Percentiles rank a stretch among this genome's conserved stretches.
Conservation (phyloP, 1,140 invertebrate genomes). For the Panagrolaimus sp. region DNA sequence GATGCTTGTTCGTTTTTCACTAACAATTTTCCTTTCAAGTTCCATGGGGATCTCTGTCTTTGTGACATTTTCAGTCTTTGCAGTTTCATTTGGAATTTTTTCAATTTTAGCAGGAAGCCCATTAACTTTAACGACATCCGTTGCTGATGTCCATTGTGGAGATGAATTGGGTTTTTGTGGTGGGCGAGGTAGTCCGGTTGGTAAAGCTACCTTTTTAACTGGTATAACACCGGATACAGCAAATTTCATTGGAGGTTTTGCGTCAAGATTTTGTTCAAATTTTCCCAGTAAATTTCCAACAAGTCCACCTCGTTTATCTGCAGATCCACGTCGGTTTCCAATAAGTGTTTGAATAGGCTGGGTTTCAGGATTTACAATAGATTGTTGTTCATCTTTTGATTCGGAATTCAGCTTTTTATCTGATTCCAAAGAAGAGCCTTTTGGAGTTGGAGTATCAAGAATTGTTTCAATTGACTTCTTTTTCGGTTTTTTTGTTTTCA, state of each 20-base stretch:
- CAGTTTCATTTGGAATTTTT: background rate
- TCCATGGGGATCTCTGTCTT: conserved; percentile 8
- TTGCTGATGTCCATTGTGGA: background rate
- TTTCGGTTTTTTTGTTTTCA: conserved; percentile 12
- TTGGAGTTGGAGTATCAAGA: background rate
- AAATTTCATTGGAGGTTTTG: conserved; percentile 1
- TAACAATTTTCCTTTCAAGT: conserved; percentile 27
- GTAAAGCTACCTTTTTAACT: background rate
- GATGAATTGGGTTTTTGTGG: background rate
- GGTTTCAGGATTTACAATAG: conserved; percentile 61
- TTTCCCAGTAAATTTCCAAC: conserved; percentile 29
- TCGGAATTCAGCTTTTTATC: conserved; percentile 17
- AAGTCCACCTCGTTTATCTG: conserved; percentile 40
- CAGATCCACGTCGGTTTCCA: conserved; percentile 88
- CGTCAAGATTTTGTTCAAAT: background rate
- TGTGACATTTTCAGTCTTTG: background rate
- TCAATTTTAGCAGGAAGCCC: conserved; percentile 1
- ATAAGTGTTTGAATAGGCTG: conserved; percentile 87
- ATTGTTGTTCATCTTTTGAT: background rate
- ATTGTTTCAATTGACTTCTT: conserved; percentile 13
- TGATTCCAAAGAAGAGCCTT: background rate
- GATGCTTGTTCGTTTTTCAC: conserved; percentile 26
- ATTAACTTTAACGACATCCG: conserved; percentile 1
- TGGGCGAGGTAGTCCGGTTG: conserved; percentile 8
- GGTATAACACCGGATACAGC: conserved; percentile 6